These are phyloP conservation scores for Chelonia mydas DNA, from an alignment of 2,797 vertebrate genomes.

Conservation along the genomic window DNA sequence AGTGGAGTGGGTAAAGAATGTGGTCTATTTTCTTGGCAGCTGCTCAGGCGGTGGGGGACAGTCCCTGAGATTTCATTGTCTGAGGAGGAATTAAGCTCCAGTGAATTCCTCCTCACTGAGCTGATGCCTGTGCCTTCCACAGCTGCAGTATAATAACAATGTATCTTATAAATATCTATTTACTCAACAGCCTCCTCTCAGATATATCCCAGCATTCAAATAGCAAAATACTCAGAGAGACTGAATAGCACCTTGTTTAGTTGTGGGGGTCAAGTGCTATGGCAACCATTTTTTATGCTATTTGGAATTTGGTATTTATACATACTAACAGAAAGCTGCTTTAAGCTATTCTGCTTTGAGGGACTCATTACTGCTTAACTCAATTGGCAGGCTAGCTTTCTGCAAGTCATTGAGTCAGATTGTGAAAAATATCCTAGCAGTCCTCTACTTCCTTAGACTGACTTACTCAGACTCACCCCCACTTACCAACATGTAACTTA, in stretches of 20 bases:
- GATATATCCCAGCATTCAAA: neutral
- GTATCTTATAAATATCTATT: neutral
- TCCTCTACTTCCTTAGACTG: neutral
- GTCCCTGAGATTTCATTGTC: neutral
- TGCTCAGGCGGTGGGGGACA: neutral
- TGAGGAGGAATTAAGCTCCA: neutral
- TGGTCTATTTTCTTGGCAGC: neutral
- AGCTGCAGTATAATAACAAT: neutral
- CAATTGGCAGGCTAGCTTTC: neutral
- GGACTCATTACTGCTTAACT: neutral
- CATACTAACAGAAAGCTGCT: neutral
- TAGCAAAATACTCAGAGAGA: neutral
- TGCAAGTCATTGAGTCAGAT: neutral
- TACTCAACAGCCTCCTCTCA: neutral
- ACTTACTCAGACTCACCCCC: neutral
- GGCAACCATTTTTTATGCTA: constrained; percentile 7
- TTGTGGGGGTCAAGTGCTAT: neutral
- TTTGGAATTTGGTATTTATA: constrained; percentile 17
- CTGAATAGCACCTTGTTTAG: neutral
- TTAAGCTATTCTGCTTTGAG: neutral
- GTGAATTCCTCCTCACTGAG: neutral
- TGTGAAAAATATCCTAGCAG: neutral
- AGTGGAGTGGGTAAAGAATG: neutral
- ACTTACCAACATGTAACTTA: neutral
- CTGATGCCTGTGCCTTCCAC: neutral